phyloP scores from a whole-genome alignment of 2,797 vertebrate species.

The Protonibea diacanthus region DNA sequence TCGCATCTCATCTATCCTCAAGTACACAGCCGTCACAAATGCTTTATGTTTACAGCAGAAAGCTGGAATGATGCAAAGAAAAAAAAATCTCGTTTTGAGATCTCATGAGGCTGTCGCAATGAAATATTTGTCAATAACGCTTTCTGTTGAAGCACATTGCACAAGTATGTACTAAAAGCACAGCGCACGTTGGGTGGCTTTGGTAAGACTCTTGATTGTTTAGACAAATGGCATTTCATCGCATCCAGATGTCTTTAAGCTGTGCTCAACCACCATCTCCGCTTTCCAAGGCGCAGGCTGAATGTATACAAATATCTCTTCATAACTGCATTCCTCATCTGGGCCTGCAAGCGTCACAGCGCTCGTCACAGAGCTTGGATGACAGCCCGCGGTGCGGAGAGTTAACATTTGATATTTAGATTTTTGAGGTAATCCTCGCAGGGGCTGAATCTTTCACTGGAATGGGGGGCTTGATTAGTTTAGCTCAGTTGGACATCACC shows the following conservation, averaged over 20 bases:
- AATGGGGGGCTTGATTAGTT: slow-evolving; percentile 21
- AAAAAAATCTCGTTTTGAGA: slow-evolving; percentile 44
- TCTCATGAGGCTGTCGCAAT: slow-evolving; percentile 76
- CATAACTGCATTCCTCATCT: slow-evolving; percentile 86
- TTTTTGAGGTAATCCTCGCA: slow-evolving; percentile 33
- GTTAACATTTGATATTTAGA: slow-evolving; percentile 53
- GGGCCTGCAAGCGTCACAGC: slow-evolving; percentile 78
- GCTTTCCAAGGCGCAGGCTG: slow-evolving; percentile 81
- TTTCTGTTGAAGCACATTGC: slow-evolving; percentile 78
- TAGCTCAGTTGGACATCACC: slow-evolving; percentile 6
- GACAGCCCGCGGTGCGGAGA: slow-evolving; percentile 32
- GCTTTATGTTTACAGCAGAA: slow-evolving; percentile 72
- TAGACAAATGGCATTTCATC: slow-evolving; percentile 89
- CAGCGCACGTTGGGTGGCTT: slow-evolving; percentile 84
- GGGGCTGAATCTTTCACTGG: not conserved
- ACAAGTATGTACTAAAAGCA: slow-evolving; percentile 82
- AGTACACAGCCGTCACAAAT: slow-evolving; percentile 60
- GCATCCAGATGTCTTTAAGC: slow-evolving; percentile 90
- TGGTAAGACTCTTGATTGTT: slow-evolving; percentile 85
- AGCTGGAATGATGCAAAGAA: slow-evolving; percentile 54
- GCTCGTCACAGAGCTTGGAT: slow-evolving; percentile 60
- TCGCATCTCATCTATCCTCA: slow-evolving; percentile 41
- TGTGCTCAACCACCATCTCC: slow-evolving; percentile 81
- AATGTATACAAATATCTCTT: slow-evolving; percentile 89
- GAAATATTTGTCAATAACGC: slow-evolving; percentile 87